phyloP scores from a whole-genome alignment of 2,113 vertebrate genomes.

The Ophiodon elongatus region DNA sequence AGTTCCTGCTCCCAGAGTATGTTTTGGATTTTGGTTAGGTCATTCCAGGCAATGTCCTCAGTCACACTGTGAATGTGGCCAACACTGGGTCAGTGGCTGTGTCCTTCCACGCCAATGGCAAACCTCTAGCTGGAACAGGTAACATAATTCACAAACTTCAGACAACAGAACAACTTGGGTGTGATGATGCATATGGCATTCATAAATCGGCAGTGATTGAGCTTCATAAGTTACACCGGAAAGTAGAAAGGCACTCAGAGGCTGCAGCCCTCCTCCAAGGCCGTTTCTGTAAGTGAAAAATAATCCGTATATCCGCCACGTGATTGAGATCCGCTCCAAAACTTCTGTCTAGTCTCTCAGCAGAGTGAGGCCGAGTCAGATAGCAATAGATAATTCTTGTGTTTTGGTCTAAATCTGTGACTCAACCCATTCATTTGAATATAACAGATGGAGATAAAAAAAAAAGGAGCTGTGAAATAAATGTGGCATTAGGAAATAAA shows the following conservation, averaged over 20 bases:
- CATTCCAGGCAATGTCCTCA: conserved; percentile 39
- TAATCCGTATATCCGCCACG: background rate
- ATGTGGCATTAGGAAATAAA: background rate
- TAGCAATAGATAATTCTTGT: background rate
- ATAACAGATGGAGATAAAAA: background rate
- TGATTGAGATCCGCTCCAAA: background rate
- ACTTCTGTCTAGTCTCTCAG: background rate
- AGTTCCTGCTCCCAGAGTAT: conserved; percentile 68
- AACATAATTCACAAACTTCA: background rate
- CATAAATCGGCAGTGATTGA: background rate
- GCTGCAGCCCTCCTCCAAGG: no score
- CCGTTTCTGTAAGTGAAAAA: background rate
- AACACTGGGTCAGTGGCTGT: conserved; percentile 62
- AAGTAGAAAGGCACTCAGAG: background rate
- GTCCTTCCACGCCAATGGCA: conserved; percentile 60
- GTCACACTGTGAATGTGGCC: conserved; percentile 49
- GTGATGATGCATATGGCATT: background rate
- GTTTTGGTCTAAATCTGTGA: background rate
- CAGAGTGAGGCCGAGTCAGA: background rate
- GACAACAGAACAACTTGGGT: background rate
- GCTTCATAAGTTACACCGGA: background rate
- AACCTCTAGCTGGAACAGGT: conserved; percentile 67
- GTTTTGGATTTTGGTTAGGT: conserved; percentile 72
- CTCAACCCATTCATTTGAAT: background rate
- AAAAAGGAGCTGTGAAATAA: background rate